A percentile compares a stretch with the other conserved stretches of the same genome.
These are phyloP conservation scores for Poecile montanus DNA, from an alignment of 2,797 vertebrate genomes.

Conservation along the genomic window DNA sequence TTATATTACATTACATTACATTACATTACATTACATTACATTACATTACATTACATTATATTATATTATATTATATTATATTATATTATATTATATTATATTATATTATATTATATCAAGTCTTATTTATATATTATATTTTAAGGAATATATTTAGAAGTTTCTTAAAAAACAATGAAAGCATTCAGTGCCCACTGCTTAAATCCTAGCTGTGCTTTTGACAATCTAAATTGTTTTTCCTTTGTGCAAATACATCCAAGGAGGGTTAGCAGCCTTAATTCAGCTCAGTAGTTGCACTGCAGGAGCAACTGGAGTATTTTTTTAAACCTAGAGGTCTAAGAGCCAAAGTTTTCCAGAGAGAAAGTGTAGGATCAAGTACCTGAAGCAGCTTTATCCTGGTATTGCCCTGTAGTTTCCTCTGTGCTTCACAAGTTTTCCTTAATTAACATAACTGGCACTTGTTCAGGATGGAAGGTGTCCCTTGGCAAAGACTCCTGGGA, in stretches of 20 bases:
- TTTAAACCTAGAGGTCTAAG: neutral
- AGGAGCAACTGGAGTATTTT: neutral
- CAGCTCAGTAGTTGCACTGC: neutral
- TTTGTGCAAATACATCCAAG: neutral
- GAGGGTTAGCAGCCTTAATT: neutral
- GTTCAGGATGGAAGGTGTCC: constrained; percentile 18
- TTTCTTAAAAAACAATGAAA: neutral
- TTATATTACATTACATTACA: no score
- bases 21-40: no score
- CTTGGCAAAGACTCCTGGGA: constrained; percentile 37
- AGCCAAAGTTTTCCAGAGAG: neutral
- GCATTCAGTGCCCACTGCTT: neutral
- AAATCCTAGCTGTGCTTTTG: neutral
- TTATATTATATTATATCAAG: no score
- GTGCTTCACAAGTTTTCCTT: constrained; percentile 49
- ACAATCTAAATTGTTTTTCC: neutral
- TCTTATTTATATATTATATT: neutral
- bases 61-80: no score
- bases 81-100: no score
- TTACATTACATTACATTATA: no score
- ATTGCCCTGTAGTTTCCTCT: constrained; percentile 13
- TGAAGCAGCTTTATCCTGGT: constrained; percentile 22
- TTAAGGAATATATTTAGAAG: neutral
- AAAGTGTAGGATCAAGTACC: neutral
- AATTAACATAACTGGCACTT: constrained; percentile 44